Conservation (phyloP, 2,888 invertebrate genomes). For the Lithophane semibrunnea region DNA sequence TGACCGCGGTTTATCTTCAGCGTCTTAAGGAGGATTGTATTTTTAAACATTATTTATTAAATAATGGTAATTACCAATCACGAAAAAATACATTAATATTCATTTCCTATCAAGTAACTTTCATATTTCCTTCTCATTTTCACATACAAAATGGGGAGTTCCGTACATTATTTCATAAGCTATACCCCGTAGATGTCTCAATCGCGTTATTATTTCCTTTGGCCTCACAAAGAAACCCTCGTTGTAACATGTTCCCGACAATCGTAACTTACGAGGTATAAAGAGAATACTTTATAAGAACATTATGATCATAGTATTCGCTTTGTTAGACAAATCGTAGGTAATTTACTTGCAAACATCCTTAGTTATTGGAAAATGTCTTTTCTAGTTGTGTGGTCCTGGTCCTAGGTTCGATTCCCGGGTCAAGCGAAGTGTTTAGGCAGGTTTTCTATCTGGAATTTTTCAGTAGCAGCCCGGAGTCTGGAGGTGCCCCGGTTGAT, state of each 20-base stretch:
- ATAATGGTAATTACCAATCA: not conserved
- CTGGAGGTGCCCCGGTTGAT: not conserved
- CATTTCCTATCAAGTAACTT: not conserved
- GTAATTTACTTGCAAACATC: conserved; percentile 4
- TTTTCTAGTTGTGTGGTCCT: not conserved
- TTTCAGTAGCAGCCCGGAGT: not conserved
- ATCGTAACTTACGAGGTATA: conserved; percentile 12
- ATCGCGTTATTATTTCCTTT: conserved; percentile 34
- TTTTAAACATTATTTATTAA: too few relatives aligned
- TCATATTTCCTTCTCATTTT: not conserved
- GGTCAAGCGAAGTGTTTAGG: not conserved
- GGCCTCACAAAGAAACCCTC: conserved; percentile 7
- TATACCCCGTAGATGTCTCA: not conserved
- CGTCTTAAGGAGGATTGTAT: too few relatives aligned
- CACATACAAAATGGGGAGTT: not conserved
- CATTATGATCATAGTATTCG: conserved; percentile 8
- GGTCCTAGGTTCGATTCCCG: not conserved
- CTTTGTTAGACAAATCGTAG: not conserved
- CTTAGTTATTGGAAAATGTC: not conserved
- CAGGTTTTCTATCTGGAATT: not conserved
- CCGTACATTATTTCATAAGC: not conserved
- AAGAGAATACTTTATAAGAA: conserved; percentile 36
- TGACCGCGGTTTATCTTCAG: too few relatives aligned
- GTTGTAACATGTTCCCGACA: conserved; percentile 12
- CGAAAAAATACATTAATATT: not conserved